Conservation (phyloP, 2,888 invertebrate genomes). For the Spodoptera picta region DNA sequence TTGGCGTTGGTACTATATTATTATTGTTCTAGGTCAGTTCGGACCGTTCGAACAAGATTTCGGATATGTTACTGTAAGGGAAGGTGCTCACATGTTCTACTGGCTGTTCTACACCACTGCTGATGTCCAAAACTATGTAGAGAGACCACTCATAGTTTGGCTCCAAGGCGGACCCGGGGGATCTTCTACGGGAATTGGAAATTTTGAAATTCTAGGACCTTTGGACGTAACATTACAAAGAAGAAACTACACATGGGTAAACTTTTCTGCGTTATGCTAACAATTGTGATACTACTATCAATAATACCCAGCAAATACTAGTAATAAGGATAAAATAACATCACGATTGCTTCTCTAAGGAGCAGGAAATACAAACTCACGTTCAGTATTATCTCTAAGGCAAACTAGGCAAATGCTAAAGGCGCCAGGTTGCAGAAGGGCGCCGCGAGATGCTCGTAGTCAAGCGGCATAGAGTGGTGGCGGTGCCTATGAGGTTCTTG, state of each 20-base stretch:
- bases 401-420: too few species aligned
- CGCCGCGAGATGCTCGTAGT: too few species aligned
- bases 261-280: slow-evolving; percentile 37
- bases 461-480: too few species aligned
- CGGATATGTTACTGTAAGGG: slow-evolving; percentile 92
- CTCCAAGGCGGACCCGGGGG: slow-evolving; percentile 96
- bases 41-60: slow-evolving; percentile 92
- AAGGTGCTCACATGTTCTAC: slow-evolving; percentile 95
- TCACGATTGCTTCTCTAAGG: too few species aligned
- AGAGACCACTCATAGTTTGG: slow-evolving; percentile 95
- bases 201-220: slow-evolving; percentile 95
- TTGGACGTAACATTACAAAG: slow-evolving; percentile 89
- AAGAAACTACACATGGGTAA: slow-evolving; percentile 93
- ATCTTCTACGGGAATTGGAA: slow-evolving; percentile 95
- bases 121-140: slow-evolving; percentile 87
- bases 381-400: too few species aligned
- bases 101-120: slow-evolving; percentile 95
- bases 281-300: too few species aligned
- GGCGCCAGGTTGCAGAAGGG: too few species aligned
- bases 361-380: too few species aligned
- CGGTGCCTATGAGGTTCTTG: too few species aligned
- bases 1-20: slow-evolving; percentile 2
- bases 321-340: too few species aligned
- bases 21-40: slow-evolving; percentile 74
- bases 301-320: too few species aligned